phyloP scores from a whole-genome alignment of 1,140 invertebrate genomes.

The Drosophila erecta region DNA sequence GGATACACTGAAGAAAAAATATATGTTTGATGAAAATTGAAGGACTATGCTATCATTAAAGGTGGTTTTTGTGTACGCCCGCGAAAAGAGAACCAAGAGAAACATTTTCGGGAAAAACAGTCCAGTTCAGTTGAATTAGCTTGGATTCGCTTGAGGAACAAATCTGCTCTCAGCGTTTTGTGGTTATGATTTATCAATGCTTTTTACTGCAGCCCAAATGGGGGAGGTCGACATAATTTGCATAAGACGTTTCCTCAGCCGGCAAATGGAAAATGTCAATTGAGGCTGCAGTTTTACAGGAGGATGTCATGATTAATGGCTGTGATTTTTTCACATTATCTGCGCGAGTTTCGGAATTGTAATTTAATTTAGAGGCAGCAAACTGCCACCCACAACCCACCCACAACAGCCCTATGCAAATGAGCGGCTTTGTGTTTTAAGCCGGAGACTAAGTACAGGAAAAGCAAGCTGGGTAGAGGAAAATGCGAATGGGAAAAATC shows the following conservation, averaged over 20 bases:
- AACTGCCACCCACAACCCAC: constrained; percentile 4
- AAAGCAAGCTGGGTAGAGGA: background rate
- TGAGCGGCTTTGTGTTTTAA: constrained; percentile 61
- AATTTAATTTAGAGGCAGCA: constrained; percentile 76
- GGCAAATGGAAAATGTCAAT: constrained; percentile 78
- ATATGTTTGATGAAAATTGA: background rate
- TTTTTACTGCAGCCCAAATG: constrained; percentile 70
- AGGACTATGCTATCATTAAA: background rate
- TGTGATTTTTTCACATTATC: constrained; percentile 72
- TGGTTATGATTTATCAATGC: constrained; percentile 82
- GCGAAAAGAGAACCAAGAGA: too few relatives aligned
- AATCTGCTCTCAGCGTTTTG: constrained; percentile 50
- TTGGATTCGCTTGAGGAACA: background rate
- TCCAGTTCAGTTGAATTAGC: background rate
- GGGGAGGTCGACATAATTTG: constrained; percentile 46
- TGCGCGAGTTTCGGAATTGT: constrained; percentile 61
- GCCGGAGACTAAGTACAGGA: constrained; percentile 31
- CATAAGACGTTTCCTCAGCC: constrained; percentile 52
- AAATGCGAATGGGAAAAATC: background rate
- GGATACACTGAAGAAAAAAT: background rate
- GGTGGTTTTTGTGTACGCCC: too few relatives aligned
- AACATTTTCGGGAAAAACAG: too few relatives aligned
- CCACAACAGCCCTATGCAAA: constrained; percentile 62
- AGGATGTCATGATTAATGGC: constrained; percentile 71
- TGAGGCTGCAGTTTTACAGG: constrained; percentile 40